Evolutionary conservation across 64 coral and sea anemone genomes (phyloP).

Genomic region (Porites australiensis): DNA sequence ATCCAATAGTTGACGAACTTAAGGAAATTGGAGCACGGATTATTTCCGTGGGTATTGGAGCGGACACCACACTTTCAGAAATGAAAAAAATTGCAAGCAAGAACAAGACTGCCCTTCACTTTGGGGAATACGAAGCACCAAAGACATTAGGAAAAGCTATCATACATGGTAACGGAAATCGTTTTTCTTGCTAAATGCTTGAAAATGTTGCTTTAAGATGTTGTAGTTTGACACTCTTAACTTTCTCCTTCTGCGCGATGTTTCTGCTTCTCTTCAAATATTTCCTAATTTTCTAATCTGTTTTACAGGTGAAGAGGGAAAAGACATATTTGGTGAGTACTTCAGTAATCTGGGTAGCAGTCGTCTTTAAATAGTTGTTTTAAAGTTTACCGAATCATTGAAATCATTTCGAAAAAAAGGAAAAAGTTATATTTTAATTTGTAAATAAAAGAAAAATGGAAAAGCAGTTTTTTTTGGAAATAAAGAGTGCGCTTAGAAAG

Average conservation of each 20-base stretch:
- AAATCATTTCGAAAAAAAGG: neutral
- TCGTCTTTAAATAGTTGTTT: neutral
- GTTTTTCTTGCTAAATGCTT: too few species aligned
- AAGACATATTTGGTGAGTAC: conserved; percentile 4
- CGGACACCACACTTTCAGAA: neutral
- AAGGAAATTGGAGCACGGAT: neutral
- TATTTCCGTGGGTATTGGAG: conserved; percentile 11
- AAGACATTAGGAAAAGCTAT: conserved; percentile 15
- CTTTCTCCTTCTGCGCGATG: neutral
- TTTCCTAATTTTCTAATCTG: neutral
- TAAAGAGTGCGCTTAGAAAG: too few species aligned
- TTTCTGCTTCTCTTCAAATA: neutral
- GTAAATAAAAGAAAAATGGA: too few species aligned
- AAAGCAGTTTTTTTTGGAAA: too few species aligned
- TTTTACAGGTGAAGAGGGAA: neutral
- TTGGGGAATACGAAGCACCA: conserved; percentile 3
- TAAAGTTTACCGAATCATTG: neutral
- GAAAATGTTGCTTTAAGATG: too few species aligned
- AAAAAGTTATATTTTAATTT: too few species aligned
- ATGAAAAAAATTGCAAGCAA: neutral
- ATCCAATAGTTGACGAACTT: neutral
- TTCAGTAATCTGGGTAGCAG: neutral
- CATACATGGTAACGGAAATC: neutral
- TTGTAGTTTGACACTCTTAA: neutral
- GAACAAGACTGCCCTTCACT: neutral